Evolutionary conservation across 2,797 vertebrate species (phyloP).

Genomic region (Centropyge bicolor): DNA sequence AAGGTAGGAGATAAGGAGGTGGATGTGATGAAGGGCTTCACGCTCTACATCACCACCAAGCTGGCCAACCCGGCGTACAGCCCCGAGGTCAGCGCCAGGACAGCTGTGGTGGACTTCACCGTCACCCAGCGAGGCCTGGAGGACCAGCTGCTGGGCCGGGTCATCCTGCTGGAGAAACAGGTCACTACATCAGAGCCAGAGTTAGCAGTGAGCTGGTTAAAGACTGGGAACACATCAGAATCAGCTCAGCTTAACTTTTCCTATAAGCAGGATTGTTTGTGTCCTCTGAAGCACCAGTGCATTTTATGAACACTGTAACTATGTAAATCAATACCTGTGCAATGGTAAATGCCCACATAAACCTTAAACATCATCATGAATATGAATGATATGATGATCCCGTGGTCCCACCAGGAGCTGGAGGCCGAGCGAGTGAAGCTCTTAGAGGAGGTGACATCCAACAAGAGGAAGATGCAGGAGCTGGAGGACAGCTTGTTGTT

Average conservation of each 20-base stretch:
- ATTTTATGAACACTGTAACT: too few relatives aligned
- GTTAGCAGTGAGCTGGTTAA: background rate
- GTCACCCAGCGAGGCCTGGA: slow-evolving; percentile 89
- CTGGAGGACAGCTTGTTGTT: slow-evolving; percentile 90
- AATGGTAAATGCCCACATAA: background rate
- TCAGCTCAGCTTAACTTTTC: too few relatives aligned
- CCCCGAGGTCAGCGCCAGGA: slow-evolving; percentile 89
- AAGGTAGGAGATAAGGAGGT: slow-evolving; percentile 91
- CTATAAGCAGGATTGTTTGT: too few relatives aligned
- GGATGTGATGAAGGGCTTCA: slow-evolving; percentile 87
- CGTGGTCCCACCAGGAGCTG: slow-evolving; percentile 81
- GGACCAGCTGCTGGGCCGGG: slow-evolving; percentile 90
- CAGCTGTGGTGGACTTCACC: slow-evolving; percentile 90
- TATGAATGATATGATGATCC: background rate
- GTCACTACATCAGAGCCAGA: background rate
- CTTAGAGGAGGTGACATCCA: slow-evolving; percentile 88
- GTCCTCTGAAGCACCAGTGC: too few relatives aligned
- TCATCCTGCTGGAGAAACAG: slow-evolving; percentile 91
- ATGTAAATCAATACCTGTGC: too few relatives aligned
- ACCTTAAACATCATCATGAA: background rate
- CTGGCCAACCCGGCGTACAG: slow-evolving; percentile 89
- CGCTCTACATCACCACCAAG: slow-evolving; percentile 90
- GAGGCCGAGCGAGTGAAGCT: slow-evolving; percentile 89
- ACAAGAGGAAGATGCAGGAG: slow-evolving; percentile 91
- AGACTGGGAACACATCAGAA: too few relatives aligned